Evolutionary conservation across 2,797 vertebrate species (phyloP).

Genomic region (Phalanger gymnotis): DNA sequence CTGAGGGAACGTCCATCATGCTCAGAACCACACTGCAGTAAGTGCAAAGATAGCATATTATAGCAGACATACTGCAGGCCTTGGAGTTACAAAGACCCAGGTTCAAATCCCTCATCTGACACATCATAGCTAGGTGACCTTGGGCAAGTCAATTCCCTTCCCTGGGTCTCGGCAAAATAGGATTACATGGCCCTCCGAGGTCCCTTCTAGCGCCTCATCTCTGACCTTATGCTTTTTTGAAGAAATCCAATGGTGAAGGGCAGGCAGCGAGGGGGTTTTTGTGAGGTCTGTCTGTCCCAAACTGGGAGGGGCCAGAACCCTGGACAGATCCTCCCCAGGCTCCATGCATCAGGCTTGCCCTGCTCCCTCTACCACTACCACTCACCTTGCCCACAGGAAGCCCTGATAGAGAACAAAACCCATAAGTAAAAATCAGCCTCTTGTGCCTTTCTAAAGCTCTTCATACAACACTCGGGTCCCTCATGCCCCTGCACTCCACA

Average conservation of each 20-base stretch:
- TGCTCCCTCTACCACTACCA: background rate
- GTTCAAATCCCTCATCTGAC: background rate
- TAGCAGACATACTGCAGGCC: background rate
- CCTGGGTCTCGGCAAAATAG: background rate
- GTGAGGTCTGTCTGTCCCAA: background rate
- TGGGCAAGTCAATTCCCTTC: background rate
- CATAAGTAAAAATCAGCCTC: background rate
- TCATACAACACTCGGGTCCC: background rate
- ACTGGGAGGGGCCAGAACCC: background rate
- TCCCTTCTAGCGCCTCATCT: background rate
- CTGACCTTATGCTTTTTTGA: background rate
- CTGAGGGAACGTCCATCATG: background rate
- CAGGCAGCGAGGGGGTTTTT: background rate
- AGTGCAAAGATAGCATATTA: background rate
- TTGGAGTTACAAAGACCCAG: background rate
- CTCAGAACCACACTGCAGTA: background rate
- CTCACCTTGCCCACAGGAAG: background rate
- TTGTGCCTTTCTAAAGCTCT: background rate
- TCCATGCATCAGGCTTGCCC: background rate
- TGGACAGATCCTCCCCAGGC: background rate
- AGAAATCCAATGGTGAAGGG: background rate
- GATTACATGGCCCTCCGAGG: background rate
- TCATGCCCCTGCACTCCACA: too few species aligned
- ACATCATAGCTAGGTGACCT: background rate
- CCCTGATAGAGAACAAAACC: background rate